These are phyloP conservation scores for Agraylea sexmaculata DNA, from an alignment of 1,140 invertebrate species.

Conservation along the genomic window DNA sequence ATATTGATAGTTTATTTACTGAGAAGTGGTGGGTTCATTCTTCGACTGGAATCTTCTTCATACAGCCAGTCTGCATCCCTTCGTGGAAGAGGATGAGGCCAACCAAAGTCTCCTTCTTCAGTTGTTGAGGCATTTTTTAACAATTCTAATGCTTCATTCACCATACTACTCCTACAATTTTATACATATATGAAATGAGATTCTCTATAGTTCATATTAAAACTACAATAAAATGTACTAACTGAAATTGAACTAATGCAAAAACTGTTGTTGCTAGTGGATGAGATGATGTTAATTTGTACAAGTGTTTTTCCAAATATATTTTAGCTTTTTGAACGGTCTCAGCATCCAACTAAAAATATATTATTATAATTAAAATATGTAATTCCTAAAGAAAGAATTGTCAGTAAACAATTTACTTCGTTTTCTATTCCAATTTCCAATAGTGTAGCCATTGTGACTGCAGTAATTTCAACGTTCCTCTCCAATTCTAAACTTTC, in stretches of 20 bases:
- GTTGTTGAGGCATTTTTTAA: conserved; percentile 47
- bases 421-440: conserved; percentile 48
- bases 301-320: conserved; percentile 43
- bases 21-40: conserved; percentile 28
- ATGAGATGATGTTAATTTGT: conserved; percentile 40
- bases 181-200: background rate
- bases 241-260: conserved; percentile 42
- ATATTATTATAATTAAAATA: conserved; percentile 3
- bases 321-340: conserved; percentile 37
- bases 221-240: conserved; percentile 12
- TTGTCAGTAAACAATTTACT: conserved; percentile 25
- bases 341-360: conserved; percentile 37
- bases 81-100: conserved; percentile 39
- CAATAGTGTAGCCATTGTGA: conserved; percentile 43
- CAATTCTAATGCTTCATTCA: conserved; percentile 41
- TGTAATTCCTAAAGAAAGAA: conserved; percentile 8
- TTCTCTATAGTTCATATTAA: background rate
- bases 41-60: conserved; percentile 39
- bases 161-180: conserved; percentile 35
- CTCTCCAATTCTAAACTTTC: conserved; percentile 37
- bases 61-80: conserved; percentile 46
- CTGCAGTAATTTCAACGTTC: conserved; percentile 45
- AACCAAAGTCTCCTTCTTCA: conserved; percentile 52
- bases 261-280: conserved; percentile 43
- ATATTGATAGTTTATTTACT: conserved; percentile 21